Evolutionary conservation across 2,888 invertebrate genomes (phyloP), one percentile per base, ranked within the genome.

Genomic region (Synergus umbraculus): DNA sequence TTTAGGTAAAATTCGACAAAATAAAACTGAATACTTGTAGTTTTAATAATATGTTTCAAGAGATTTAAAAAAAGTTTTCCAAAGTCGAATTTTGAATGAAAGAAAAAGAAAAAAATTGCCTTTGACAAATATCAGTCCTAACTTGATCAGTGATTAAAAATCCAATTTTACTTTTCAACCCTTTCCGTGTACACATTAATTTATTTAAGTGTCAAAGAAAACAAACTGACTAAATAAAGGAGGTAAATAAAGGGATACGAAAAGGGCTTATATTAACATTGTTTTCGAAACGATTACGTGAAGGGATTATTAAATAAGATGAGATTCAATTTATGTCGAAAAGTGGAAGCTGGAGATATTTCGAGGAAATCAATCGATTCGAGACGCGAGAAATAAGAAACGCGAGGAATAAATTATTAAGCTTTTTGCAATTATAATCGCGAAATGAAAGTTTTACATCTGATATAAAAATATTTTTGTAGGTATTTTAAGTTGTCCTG

Each of bases 251-350:
- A 46, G 46, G 22, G 44, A 46, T 67, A 12, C 13, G 13, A 22
- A 13, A 67, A 44, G 29, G 0, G 4, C 37, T 37, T 37, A 37
- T 37, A 37, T 67, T 29, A 67, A 29, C 44, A 67, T 12, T 18
- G 67, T 67, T 67, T 46, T 64, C 44, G 44, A 18, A 29, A 13
- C 44, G 22, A 22, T 67, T 46, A 67, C 22, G 18, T 46, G 46
- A 67, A n/a, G 7, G 44, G 67, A 67, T 67, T 67, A 67, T 67
- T 22, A 44, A 44, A 67, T 18, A 46, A 22, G 67, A 4, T 46
- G 46, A 46, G 67, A 46, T 67, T 67, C 46, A 67, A 67, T 67
- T 67, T 12, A 46, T 5, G 46, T 22, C 18, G 67, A 46, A 67
- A 46, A 67, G 46, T 46, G 44, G 44, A 67, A 67, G 29, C 15